These are phyloP conservation scores for Sinella curviseta DNA, from an alignment of 1,140 invertebrate species.

Conservation along the genomic window DNA sequence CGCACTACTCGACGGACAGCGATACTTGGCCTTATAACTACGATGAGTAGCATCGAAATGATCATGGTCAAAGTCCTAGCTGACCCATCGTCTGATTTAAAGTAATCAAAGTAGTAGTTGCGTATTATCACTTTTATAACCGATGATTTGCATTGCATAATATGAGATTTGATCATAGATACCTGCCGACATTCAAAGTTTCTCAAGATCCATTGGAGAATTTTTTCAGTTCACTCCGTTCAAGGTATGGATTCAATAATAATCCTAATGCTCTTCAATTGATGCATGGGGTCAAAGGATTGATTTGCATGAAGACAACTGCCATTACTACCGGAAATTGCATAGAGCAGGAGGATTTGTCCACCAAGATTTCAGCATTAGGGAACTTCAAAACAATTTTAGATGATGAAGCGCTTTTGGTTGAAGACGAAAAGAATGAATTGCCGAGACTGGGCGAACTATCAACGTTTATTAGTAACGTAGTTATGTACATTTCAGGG, in stretches of 20 bases:
- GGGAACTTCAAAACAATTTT: background rate
- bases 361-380: background rate
- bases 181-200: conserved; percentile 51
- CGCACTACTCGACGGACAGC: conserved; percentile 47
- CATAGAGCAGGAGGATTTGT: background rate
- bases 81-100: background rate
- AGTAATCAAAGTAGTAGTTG: background rate
- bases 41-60: conserved; percentile 36
- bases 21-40: conserved; percentile 47
- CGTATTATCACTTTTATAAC: background rate
- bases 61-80: background rate
- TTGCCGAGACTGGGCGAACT: background rate
- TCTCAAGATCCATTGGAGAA: conserved; percentile 55
- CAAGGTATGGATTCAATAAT: conserved; percentile 53
- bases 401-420: background rate
- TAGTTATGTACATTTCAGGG: background rate
- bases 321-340: background rate
- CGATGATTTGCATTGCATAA: conserved; percentile 11
- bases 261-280: conserved; percentile 50
- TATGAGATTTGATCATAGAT: conserved; percentile 43
- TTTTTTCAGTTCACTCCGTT: conserved; percentile 53
- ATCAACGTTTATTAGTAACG: background rate
- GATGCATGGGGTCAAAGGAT: background rate
- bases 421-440: background rate
- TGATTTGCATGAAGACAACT: background rate